A percentile compares a stretch with the other conserved stretches of the same genome.
phyloP scores from a whole-genome alignment of 2,888 invertebrate genomes.

The Monoplex corrugatus region DNA sequence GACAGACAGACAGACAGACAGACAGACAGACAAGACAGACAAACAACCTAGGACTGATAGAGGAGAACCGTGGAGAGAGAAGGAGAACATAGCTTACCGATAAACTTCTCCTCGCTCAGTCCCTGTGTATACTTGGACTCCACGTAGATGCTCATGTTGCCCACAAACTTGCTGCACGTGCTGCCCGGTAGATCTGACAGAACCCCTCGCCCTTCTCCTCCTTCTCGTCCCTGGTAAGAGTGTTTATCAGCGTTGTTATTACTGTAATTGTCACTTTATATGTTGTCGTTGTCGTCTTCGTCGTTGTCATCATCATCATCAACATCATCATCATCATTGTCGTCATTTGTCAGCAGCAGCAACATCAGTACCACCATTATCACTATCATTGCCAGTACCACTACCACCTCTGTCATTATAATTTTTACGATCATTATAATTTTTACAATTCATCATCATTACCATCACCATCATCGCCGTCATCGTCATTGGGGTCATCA shows the following conservation, averaged over 20 bases:
- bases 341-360: no score
- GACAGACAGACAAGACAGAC: neutral
- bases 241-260: no score
- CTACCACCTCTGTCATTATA: neutral
- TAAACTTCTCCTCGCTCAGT: conserved; percentile 90
- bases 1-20: neutral
- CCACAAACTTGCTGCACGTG: conserved; percentile 90
- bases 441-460: neutral
- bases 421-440: neutral
- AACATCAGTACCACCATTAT: neutral
- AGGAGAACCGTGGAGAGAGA: no score
- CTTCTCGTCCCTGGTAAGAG: conserved; percentile 35
- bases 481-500: neutral
- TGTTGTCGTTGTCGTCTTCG: neutral
- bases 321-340: neutral
- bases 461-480: neutral
- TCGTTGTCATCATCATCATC: neutral
- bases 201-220: conserved; percentile 74
- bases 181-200: conserved; percentile 90
- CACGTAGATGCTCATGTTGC: conserved; percentile 92
- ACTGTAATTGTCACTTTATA: neutral
- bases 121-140: conserved; percentile 90
- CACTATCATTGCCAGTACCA: neutral
- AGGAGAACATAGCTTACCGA: no score
- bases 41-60: neutral